A percentile compares a stretch with the other conserved stretches of the same genome.
Evolutionary conservation across 2,113 vertebrate genomes (phyloP).

Genomic region (Carollia perspicillata): DNA sequence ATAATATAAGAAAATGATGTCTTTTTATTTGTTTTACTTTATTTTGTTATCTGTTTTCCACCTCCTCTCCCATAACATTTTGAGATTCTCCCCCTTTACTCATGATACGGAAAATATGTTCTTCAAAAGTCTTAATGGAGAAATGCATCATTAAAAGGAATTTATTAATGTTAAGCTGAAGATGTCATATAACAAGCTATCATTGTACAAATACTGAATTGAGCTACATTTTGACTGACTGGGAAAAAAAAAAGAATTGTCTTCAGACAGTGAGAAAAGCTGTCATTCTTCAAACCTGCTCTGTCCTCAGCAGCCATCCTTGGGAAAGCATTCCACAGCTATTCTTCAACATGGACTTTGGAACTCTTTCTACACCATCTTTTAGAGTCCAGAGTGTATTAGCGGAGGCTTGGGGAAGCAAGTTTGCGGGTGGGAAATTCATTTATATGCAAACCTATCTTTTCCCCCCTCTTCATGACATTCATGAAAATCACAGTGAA

Average conservation of each 20-base stretch:
- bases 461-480: neutral
- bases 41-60: neutral
- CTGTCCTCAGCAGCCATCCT: rapidly evolving
- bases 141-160: neutral
- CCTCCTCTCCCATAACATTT: neutral
- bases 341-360: rapidly evolving
- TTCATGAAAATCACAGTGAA: neutral
- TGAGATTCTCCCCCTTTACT: neutral
- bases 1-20: neutral
- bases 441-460: neutral
- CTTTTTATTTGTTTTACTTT: neutral
- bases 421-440: neutral
- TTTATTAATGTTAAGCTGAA: neutral
- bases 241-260: neutral
- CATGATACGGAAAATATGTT: neutral
- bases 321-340: rapidly evolving
- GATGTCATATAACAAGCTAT: neutral
- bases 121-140: neutral
- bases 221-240: neutral
- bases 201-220: neutral
- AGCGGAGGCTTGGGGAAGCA: neutral
- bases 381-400: neutral
- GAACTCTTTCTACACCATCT: neutral
- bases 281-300: neutral
- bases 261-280: neutral